phyloP scores from a whole-genome alignment of 2,113 vertebrate species.

The Melozone crissalis region DNA sequence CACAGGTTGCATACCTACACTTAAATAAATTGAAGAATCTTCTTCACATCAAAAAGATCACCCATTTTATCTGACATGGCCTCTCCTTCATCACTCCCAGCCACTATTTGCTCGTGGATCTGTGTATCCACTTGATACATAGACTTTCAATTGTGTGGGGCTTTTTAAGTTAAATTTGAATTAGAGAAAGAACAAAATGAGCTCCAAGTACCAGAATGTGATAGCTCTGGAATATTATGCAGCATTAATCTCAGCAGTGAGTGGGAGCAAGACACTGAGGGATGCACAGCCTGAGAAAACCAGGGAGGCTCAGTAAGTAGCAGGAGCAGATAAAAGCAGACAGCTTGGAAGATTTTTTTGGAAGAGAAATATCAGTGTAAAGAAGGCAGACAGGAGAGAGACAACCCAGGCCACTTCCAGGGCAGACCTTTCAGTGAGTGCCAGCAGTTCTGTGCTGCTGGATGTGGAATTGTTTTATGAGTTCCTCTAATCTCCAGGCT shows the following conservation, averaged over 20 bases:
- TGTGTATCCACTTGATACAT: neutral
- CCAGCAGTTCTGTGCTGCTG: neutral
- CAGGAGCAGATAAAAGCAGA: slow-evolving; percentile 15
- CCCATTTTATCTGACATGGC: neutral
- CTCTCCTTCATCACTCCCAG: neutral
- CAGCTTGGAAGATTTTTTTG: slow-evolving; percentile 10
- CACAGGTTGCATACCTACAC: neutral
- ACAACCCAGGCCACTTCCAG: slow-evolving; percentile 10
- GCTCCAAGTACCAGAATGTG: slow-evolving; percentile 20
- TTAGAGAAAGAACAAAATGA: neutral
- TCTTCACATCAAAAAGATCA: neutral
- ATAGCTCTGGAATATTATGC: slow-evolving; percentile 41
- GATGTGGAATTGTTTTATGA: slow-evolving; percentile 19
- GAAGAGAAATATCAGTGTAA: neutral
- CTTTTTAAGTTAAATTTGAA: neutral
- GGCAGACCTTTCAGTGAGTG: neutral
- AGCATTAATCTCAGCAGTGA: slow-evolving; percentile 59
- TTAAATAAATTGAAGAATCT: neutral
- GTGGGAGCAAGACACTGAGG: slow-evolving; percentile 42
- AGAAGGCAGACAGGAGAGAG: slow-evolving; percentile 7
- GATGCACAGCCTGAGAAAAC: slow-evolving; percentile 13
- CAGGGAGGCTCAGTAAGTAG: neutral
- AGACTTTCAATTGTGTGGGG: neutral
- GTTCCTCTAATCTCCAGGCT: slow-evolving; percentile 35
- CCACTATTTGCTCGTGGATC: neutral